A percentile compares a stretch with the other conserved stretches of the same genome.
phyloP scores from a whole-genome alignment of 2,113 vertebrate species.

The Amazona guildingii region DNA sequence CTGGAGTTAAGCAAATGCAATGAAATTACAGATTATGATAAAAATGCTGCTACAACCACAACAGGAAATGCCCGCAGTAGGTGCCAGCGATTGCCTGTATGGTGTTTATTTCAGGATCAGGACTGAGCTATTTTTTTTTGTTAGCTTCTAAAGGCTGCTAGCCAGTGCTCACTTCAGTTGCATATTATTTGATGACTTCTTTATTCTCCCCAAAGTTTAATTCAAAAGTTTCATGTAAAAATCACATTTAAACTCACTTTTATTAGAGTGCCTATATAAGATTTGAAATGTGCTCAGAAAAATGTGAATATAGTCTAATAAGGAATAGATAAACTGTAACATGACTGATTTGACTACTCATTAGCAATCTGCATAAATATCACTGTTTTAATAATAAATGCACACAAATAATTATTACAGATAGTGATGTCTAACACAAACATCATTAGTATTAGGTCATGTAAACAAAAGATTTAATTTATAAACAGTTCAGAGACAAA shows the following conservation, averaged over 20 bases:
- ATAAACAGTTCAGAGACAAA: not conserved
- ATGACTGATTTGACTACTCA: not conserved
- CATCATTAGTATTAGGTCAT: not conserved
- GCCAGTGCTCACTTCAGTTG: not conserved
- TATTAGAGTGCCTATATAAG: not conserved
- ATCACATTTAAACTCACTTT: accelerated
- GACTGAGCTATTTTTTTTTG: accelerated
- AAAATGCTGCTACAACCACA: not conserved
- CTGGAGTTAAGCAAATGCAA: not conserved
- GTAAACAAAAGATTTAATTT: not conserved
- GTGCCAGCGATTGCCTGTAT: not conserved
- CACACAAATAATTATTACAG: not conserved
- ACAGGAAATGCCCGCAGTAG: not conserved
- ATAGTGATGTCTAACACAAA: not conserved
- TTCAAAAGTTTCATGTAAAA: not conserved
- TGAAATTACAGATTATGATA: not conserved
- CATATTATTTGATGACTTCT: not conserved
- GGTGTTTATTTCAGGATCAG: not conserved
- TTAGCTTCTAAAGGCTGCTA: not conserved
- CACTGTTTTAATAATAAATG: not conserved
- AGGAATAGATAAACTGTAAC: not conserved
- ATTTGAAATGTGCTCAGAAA: not conserved
- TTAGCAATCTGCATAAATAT: not conserved
- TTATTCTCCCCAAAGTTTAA: not conserved
- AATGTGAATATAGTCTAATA: not conserved